Percentiles rank a stretch among this genome's conserved stretches.
phyloP scores from a whole-genome alignment of 2,797 vertebrate species.

The Enteromius viviparus region DNA sequence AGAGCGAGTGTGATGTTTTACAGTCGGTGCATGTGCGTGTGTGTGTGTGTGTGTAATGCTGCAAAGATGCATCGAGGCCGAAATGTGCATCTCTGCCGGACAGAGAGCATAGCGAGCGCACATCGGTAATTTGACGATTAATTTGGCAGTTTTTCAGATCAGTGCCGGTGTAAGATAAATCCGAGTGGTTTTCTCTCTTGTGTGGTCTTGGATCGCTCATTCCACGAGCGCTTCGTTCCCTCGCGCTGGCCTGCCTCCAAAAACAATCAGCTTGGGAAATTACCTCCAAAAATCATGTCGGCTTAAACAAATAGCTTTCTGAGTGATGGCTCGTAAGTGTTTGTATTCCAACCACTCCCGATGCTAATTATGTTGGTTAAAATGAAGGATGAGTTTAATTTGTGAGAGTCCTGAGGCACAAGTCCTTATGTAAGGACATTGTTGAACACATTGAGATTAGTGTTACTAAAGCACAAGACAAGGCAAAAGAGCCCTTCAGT shows the following conservation, averaged over 20 bases:
- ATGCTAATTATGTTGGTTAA: conserved; percentile 58
- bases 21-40: conserved; percentile 3
- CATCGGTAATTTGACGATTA: conserved; percentile 37
- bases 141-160: conserved; percentile 40
- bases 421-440: conserved; percentile 42
- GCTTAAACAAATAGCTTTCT: conserved; percentile 55
- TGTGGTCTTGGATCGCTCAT: conserved; percentile 54
- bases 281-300: conserved; percentile 62
- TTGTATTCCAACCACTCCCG: conserved; percentile 56
- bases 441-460: conserved; percentile 43
- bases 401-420: conserved; percentile 50
- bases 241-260: conserved; percentile 57
- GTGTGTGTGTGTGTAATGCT: neutral
- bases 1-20: conserved; percentile 36
- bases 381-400: conserved; percentile 60
- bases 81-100: conserved; percentile 55
- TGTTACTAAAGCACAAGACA: conserved; percentile 39
- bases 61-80: conserved; percentile 2
- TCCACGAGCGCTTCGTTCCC: conserved; percentile 48
- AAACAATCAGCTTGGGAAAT: conserved; percentile 63
- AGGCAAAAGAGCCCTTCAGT: conserved; percentile 26
- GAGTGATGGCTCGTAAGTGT: conserved; percentile 56
- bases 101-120: conserved; percentile 40
- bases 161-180: conserved; percentile 49
- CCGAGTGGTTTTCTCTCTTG: conserved; percentile 41